phyloP scores from a whole-genome alignment of 2,113 vertebrate species.

The Apodemus speciosus region DNA sequence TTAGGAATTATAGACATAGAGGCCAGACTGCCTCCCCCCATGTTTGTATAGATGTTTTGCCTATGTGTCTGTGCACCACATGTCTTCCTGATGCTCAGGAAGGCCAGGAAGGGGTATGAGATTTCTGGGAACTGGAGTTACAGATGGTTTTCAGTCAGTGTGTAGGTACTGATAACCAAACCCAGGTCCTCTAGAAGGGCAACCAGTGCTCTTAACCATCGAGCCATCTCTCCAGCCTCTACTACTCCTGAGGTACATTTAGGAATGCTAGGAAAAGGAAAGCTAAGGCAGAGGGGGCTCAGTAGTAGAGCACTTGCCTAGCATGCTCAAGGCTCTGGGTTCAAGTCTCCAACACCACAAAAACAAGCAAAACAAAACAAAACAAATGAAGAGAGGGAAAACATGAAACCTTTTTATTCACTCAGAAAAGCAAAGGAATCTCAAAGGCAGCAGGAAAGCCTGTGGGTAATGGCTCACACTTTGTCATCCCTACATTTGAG shows the following conservation, averaged over 20 bases:
- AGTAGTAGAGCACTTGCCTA: background rate
- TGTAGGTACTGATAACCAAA: background rate
- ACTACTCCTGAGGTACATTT: background rate
- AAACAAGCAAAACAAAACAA: background rate
- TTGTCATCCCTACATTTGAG: background rate
- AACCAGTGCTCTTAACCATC: background rate
- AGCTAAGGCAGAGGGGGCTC: too few relatives aligned
- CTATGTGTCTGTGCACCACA: background rate
- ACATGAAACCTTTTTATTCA: background rate
- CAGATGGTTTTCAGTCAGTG: background rate
- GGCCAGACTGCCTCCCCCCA: too few relatives aligned
- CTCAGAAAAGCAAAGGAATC: conserved; percentile 35
- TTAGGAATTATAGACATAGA: background rate
- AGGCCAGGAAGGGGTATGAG: background rate
- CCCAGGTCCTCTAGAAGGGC: background rate
- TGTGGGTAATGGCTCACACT: background rate
- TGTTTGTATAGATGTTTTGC: background rate
- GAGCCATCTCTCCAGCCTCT: background rate
- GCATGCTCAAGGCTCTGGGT: background rate
- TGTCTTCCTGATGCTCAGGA: background rate
- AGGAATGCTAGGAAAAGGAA: background rate
- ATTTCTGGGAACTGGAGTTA: background rate
- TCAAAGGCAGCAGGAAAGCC: background rate
- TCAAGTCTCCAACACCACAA: background rate
- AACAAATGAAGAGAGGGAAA: conserved; percentile 17